phyloP scores from a whole-genome alignment of 2,113 vertebrate genomes.

The Cryptomyrus ogoouensis region DNA sequence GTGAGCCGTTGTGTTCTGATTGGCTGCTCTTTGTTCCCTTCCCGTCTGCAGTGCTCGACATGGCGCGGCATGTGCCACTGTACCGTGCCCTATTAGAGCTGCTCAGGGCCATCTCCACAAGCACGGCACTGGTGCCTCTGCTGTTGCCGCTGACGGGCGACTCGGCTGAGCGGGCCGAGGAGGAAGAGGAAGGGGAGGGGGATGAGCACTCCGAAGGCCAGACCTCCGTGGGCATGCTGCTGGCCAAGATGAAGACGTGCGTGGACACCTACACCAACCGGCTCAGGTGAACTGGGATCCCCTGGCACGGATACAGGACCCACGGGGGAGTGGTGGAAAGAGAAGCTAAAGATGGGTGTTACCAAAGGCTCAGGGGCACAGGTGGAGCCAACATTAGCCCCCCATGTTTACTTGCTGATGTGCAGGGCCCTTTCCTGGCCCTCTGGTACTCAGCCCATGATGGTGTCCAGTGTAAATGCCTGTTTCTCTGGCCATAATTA shows the following conservation, averaged over 20 bases:
- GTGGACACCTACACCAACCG: conserved; percentile 97
- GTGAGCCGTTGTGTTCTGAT: neutral
- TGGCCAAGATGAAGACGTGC: conserved; percentile 99
- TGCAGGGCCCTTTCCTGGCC: neutral
- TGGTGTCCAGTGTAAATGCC: neutral
- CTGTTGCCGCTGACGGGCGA: conserved; percentile 83
- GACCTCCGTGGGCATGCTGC: conserved; percentile 85
- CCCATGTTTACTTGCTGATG: neutral
- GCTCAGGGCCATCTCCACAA: conserved; percentile 88
- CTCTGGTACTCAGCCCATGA: neutral
- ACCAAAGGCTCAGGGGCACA: neutral
- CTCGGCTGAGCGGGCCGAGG: conserved; percentile 42
- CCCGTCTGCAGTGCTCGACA: conserved; percentile 77
- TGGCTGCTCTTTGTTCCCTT: conserved; percentile 45
- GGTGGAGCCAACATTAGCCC: neutral
- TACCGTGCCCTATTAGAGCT: conserved; percentile 89
- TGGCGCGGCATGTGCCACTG: conserved; percentile 93
- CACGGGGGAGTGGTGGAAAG: neutral
- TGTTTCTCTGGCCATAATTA: neutral
- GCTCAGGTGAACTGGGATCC: conserved; percentile 68
- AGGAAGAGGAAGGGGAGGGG: conserved; percentile 73
- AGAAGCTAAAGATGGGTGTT: neutral
- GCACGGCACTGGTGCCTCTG: conserved; percentile 81
- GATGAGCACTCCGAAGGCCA: conserved; percentile 84
- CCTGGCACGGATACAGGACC: neutral